Percentiles rank a stretch among this genome's conserved stretches.
Conservation (phyloP, 2,888 invertebrate genomes). For the Uropetala carovei region DNA sequence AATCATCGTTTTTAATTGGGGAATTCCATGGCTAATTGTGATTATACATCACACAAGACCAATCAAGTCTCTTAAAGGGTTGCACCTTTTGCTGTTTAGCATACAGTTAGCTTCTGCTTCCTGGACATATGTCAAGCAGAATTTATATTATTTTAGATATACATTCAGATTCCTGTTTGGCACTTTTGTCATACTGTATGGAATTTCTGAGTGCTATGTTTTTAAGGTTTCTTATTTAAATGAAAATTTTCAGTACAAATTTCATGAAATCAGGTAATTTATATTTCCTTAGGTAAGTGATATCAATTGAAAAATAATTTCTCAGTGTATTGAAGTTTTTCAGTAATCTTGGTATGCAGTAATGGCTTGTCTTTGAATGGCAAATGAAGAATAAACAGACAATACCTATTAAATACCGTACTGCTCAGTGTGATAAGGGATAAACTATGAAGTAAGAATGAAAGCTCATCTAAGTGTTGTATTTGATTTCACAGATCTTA, state of each 20-base stretch:
- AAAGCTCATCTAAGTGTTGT: conserved; percentile 15
- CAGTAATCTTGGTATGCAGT: background rate
- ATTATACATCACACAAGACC: background rate
- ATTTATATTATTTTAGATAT: background rate
- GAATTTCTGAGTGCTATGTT: background rate
- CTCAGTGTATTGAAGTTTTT: background rate
- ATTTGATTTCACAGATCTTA: background rate
- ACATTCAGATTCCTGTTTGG: background rate
- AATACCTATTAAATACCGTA: conserved; percentile 29
- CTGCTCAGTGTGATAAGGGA: conserved; percentile 11
- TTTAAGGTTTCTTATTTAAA: conserved; percentile 8
- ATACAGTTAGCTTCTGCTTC: conserved; percentile 10
- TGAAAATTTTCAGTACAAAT: background rate
- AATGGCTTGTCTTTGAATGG: conserved; percentile 34
- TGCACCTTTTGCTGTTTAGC: background rate
- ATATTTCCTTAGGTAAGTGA: background rate
- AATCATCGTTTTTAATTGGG: background rate
- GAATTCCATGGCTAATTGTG: conserved; percentile 26
- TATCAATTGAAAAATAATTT: conserved; percentile 25
- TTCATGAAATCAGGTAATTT: background rate
- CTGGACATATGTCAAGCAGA: background rate
- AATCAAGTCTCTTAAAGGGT: background rate
- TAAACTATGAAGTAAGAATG: conserved; percentile 1
- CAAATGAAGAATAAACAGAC: conserved; percentile 40
- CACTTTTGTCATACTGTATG: background rate